Evolutionary conservation across 35 echinoderm and acorn worm genomes (phyloP).

Genomic region (Apostichopus californicus): DNA sequence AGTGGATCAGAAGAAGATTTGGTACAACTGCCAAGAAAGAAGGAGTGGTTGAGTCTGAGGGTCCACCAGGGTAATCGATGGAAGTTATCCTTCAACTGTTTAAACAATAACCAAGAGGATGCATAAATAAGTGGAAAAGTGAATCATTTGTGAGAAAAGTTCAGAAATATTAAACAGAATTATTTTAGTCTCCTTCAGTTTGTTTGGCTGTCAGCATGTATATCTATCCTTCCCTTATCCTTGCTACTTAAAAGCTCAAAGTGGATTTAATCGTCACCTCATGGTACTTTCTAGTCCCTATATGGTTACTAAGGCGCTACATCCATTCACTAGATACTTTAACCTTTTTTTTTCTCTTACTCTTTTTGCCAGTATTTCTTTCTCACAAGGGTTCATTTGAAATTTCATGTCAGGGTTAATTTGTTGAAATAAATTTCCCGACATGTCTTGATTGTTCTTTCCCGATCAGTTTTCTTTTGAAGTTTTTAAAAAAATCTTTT

Average conservation of each 20-base stretch:
- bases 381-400: too few relatives aligned
- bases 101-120: slow-evolving; percentile 60
- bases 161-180: neutral
- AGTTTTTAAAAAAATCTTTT: too few relatives aligned
- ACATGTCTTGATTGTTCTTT: too few relatives aligned
- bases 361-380: too few relatives aligned
- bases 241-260: neutral
- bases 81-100: slow-evolving; percentile 74
- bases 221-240: neutral
- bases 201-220: neutral
- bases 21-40: slow-evolving; percentile 67
- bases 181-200: neutral
- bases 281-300: neutral
- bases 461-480: too few relatives aligned
- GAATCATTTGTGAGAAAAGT: neutral
- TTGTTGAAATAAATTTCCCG: too few relatives aligned
- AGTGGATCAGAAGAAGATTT: slow-evolving; percentile 71
- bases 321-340: too few relatives aligned
- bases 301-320: too few relatives aligned
- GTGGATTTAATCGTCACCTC: neutral
- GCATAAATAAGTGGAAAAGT: neutral
- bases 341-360: too few relatives aligned
- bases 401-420: too few relatives aligned
- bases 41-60: slow-evolving; percentile 87
- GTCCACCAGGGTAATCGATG: slow-evolving; percentile 80